Base-by-base conservation (phyloP, 2,888 invertebrate genomes). In the Harmothoe impar region DNA sequence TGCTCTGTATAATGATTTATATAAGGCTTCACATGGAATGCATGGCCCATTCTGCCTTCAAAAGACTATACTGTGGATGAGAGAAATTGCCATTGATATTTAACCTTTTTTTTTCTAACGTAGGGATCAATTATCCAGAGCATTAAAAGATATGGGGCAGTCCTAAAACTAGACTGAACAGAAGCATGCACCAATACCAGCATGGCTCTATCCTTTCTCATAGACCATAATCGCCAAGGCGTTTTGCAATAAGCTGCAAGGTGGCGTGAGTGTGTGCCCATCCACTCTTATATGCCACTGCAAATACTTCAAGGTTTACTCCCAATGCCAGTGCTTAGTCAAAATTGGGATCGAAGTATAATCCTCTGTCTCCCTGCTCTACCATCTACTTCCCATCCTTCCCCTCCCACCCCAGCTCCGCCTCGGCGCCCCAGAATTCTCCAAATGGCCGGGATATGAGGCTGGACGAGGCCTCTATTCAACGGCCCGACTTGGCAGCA, bases 291-390 rank as follows among this genome's bases (percentile, higher is more conserved):
- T 20, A 20, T 62, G 62, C 20, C n/a, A n/a, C 25, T n/a, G 77
- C 77, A 77, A 77, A 77, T 77, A 29, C n/a, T 29, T 25, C 29
- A 15, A 77, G 25, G 77, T 77, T 77, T 77, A 31, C 77, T 31
- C 29, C 62, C 0, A 77, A 29, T 77, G 77, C 29, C 31, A 17
- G 25, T 77, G 77, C 77, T 29, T 77, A 77, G 77, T 77, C 77
- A 31, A 25, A 77, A 25, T 25, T 77, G 77, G 5, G 77, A 25
- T 77, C 29, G 31, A 25, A 25, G 77, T 77, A 77, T 77, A 77
- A 77, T 77, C 5, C 31, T 31, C n/a, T 7, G 25, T 68, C 68
- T 68, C 29, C 77, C 29, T 5, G n/a, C 62, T 62, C 62, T 25
- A 23, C 62, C 20, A 5, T 25, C 62, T 62, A 23, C 62, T 25